These are phyloP conservation scores for Ichneumon xanthorius DNA, from an alignment of 2,888 invertebrate species.

Conservation along the genomic window DNA sequence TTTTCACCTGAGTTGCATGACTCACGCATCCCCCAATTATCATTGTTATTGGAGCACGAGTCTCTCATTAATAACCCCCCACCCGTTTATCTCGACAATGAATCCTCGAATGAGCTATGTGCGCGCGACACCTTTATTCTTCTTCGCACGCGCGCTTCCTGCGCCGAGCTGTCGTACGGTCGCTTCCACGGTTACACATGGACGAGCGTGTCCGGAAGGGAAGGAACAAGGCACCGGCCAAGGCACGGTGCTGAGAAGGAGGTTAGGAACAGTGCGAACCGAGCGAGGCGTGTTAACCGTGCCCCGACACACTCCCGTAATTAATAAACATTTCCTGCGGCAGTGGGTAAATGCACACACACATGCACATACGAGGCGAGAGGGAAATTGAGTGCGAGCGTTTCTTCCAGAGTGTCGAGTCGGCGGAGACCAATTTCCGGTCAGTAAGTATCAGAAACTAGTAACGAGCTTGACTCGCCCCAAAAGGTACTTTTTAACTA, in stretches of 20 bases:
- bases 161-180: constrained; percentile 12
- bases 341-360: constrained; percentile 26
- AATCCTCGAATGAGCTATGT: constrained; percentile 20
- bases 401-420: constrained; percentile 1
- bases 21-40: constrained; percentile 17
- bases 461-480: neutral
- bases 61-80: neutral
- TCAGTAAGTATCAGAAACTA: constrained; percentile 32
- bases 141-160: constrained; percentile 19
- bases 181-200: constrained; percentile 57
- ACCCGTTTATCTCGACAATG: constrained; percentile 27
- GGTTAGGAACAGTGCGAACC: constrained; percentile 9
- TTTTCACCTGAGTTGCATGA: neutral
- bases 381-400: neutral
- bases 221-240: constrained; percentile 20
- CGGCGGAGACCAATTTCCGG: constrained; percentile 46
- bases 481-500: neutral
- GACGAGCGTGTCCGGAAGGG: constrained; percentile 59
- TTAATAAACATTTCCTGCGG: constrained; percentile 70
- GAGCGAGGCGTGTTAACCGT: constrained; percentile 54
- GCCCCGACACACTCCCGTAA: constrained; percentile 62
- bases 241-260: constrained; percentile 10
- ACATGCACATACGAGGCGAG: constrained; percentile 4
- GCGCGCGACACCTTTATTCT: constrained; percentile 20
- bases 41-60: constrained; percentile 15